These are phyloP conservation scores for Steromphala cineraria DNA, from an alignment of 2,888 invertebrate species.

Conservation along the genomic window DNA sequence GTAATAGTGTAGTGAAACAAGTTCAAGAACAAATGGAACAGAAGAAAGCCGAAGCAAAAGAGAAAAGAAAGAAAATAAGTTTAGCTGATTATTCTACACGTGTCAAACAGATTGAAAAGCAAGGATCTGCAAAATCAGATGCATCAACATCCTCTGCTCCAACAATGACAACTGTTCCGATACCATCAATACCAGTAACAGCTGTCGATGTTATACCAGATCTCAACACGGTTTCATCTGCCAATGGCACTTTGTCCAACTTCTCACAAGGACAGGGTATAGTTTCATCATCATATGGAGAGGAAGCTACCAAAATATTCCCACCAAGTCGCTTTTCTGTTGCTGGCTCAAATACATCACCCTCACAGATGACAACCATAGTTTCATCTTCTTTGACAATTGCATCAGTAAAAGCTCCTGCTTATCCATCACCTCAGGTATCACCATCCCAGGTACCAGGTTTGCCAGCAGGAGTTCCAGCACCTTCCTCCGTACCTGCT, in stretches of 20 bases:
- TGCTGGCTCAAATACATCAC: not conserved
- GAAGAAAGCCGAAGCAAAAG: not conserved
- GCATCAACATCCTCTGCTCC: not conserved
- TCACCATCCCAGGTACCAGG: not conserved
- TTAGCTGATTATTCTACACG: not conserved
- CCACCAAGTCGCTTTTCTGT: not conserved
- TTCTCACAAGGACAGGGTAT: not conserved
- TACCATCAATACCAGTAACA: not conserved
- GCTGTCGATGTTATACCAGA: not conserved
- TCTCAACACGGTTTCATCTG: not conserved
- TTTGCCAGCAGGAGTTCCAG: not conserved
- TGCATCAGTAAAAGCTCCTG: not conserved
- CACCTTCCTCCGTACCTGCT: not conserved
- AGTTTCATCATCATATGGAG: not conserved
- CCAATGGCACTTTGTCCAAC: not conserved
- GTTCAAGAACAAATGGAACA: slow-evolving; percentile 11
- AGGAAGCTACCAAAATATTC: not conserved
- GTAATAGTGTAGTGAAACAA: slow-evolving; percentile 1
- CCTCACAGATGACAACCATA: not conserved
- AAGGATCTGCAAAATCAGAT: not conserved
- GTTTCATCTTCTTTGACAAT: not conserved
- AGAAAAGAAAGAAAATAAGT: not conserved
- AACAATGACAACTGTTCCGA: not conserved
- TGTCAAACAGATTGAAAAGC: not conserved
- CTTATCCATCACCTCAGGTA: not conserved